phyloP scores from a whole-genome alignment of 2,797 vertebrate species.

The Tokudaia muenninki region DNA sequence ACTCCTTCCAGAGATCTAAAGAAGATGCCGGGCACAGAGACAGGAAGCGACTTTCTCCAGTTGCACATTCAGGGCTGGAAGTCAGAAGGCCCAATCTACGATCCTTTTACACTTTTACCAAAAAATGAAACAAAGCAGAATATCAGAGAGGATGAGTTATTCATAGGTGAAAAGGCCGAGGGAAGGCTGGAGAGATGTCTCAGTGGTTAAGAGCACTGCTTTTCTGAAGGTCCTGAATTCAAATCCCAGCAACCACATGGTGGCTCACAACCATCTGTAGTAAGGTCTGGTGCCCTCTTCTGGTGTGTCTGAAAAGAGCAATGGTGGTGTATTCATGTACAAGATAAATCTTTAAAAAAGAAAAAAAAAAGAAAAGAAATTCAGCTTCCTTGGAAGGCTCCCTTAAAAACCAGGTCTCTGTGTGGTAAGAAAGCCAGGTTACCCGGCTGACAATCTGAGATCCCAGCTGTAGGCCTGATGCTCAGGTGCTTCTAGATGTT shows the following conservation, averaged over 20 bases:
- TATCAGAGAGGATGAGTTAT: not conserved
- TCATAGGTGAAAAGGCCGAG: not conserved
- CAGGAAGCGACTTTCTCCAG: too few relatives aligned
- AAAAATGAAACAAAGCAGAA: not conserved
- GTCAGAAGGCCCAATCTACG: not conserved
- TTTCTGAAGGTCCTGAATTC: too few relatives aligned
- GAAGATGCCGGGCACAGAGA: not conserved
- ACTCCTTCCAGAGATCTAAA: not conserved
- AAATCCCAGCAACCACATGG: too few relatives aligned
- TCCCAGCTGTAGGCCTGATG: not conserved
- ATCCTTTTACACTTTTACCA: not conserved
- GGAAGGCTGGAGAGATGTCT: too few relatives aligned
- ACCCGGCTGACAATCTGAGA: not conserved
- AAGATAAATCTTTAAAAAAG: too few relatives aligned
- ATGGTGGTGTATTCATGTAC: too few relatives aligned
- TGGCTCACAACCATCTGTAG: too few relatives aligned
- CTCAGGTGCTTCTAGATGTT: not conserved
- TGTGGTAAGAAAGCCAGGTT: not conserved
- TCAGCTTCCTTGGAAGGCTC: not conserved
- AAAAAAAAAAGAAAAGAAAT: not conserved
- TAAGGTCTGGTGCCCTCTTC: too few relatives aligned
- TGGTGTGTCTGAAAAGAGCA: too few relatives aligned
- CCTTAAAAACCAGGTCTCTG: not conserved
- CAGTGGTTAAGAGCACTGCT: too few relatives aligned
- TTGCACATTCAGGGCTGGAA: not conserved